Percentiles rank a stretch among this genome's conserved stretches.
phyloP scores from a whole-genome alignment of 2,113 vertebrate genomes.

The Cavia aperea region DNA sequence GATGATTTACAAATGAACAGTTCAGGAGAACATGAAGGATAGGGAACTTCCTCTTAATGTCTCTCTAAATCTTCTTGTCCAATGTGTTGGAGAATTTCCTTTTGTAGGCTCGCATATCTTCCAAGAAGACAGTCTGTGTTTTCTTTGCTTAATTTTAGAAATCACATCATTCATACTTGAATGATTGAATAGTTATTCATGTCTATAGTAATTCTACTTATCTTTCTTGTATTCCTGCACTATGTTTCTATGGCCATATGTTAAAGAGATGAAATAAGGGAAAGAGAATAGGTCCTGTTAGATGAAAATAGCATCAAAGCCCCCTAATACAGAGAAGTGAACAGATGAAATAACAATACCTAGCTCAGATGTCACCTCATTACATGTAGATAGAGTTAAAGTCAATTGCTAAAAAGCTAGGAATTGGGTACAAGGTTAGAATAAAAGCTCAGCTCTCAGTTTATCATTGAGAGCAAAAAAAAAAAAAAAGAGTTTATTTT shows the following conservation, averaged over 20 bases:
- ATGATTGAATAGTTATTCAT: not conserved
- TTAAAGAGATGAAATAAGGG: fast-evolving
- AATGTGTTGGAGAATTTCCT: not conserved
- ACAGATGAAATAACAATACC: not conserved
- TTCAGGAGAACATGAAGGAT: not conserved
- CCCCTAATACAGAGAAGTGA: not conserved
- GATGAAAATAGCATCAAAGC: not conserved
- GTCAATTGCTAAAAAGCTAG: not conserved
- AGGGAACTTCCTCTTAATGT: not conserved
- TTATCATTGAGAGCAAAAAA: not conserved
- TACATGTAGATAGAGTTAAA: not conserved
- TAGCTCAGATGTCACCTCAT: not conserved
- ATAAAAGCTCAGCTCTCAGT: not conserved
- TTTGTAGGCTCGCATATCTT: not conserved
- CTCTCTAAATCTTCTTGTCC: not conserved
- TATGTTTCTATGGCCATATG: not conserved
- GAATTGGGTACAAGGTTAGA: not conserved
- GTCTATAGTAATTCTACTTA: not conserved
- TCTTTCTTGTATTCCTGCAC: not conserved
- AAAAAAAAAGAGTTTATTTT: not conserved
- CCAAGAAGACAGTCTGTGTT: not conserved
- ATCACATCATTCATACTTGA: not conserved
- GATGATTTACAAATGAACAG: not conserved
- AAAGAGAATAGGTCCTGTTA: not conserved
- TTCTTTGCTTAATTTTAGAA: not conserved